These are phyloP conservation scores for Nemapogon koenigi DNA, from an alignment of 2,888 invertebrate species.

Conservation along the genomic window DNA sequence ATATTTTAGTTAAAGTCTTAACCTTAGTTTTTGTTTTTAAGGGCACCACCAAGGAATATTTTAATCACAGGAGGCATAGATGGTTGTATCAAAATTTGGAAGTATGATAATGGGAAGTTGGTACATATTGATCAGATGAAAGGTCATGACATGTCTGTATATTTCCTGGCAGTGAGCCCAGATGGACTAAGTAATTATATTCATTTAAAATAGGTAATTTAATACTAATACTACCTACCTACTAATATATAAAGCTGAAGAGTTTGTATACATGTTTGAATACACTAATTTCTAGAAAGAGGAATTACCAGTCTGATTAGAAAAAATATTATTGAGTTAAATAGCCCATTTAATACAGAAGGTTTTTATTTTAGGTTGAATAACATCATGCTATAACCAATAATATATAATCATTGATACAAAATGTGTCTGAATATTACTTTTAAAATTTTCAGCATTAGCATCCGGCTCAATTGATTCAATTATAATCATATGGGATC, in stretches of 20 bases:
- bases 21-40: neutral
- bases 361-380: no score
- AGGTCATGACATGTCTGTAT: constrained; percentile 90
- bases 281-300: no score
- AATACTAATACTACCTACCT: no score
- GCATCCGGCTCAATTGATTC: constrained; percentile 94
- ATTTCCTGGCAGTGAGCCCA: constrained; percentile 89
- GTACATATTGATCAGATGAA: constrained; percentile 78
- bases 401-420: no score
- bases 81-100: constrained; percentile 90
- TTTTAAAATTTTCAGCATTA: constrained; percentile 69
- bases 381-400: no score
- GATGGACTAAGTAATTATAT: constrained; percentile 76
- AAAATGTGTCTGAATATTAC: no score
- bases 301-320: no score
- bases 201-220: neutral
- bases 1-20: neutral
- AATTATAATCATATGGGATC: constrained; percentile 88
- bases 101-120: constrained; percentile 70
- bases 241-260: no score
- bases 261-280: no score
- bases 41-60: constrained; percentile 61
- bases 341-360: no score
- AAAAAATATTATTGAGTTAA: no score
- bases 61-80: constrained; percentile 92